These are phyloP conservation scores for Polylopha cassiicola DNA, from an alignment of 2,888 invertebrate genomes.

Conservation along the genomic window DNA sequence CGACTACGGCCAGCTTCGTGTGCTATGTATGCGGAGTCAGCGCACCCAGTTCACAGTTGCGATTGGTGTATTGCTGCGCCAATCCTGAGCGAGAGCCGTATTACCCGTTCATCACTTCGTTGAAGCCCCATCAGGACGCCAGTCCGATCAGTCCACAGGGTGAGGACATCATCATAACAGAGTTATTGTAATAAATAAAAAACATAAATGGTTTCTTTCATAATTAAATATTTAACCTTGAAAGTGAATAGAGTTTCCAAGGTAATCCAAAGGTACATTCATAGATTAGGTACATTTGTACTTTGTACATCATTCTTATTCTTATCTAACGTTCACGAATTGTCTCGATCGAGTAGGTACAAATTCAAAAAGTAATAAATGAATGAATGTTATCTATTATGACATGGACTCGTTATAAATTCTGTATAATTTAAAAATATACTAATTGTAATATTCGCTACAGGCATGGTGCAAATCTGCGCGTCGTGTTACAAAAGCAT, in stretches of 20 bases:
- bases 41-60: constrained; percentile 86
- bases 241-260: too few species aligned
- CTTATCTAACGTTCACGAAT: too few species aligned
- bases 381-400: too few species aligned
- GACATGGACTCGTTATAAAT: too few species aligned
- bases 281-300: too few species aligned
- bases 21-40: constrained; percentile 93
- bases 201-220: too few species aligned
- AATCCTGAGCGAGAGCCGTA: constrained; percentile 92
- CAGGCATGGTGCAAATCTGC: constrained; percentile 91
- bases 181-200: background rate
- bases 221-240: too few species aligned
- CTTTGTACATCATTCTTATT: too few species aligned
- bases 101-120: constrained; percentile 90
- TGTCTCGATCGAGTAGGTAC: too few species aligned
- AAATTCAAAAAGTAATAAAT: too few species aligned
- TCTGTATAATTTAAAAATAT: too few species aligned
- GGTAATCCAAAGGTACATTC: too few species aligned
- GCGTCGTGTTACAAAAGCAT: constrained; percentile 90
- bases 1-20: constrained; percentile 79
- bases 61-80: constrained; percentile 89
- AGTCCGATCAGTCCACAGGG: constrained; percentile 94
- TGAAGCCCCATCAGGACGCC: constrained; percentile 89
- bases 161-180: constrained; percentile 27
- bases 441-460: constrained; percentile 19